Conservation (phyloP, 1,140 invertebrate genomes). For the Centruroides sculpturatus region DNA sequence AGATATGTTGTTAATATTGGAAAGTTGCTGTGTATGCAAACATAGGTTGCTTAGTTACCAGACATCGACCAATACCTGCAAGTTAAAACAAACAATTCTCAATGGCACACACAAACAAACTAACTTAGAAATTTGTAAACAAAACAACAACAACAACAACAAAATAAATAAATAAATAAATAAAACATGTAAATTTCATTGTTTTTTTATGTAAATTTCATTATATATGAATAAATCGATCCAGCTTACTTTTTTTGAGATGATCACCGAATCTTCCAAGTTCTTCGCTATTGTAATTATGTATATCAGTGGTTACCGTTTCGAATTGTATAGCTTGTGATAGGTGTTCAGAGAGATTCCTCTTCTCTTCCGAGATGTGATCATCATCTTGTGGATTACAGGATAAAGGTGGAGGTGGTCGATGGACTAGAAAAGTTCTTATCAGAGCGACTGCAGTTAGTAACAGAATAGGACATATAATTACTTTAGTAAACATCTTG, state of each 20-base stretch:
- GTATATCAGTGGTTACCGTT: slow-evolving; percentile 17
- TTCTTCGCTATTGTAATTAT: slow-evolving; percentile 14
- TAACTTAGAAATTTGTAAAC: background rate
- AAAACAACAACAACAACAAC: background rate
- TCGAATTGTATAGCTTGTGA: slow-evolving; percentile 16
- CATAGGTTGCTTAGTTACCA: too few relatives aligned
- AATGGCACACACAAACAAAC: background rate
- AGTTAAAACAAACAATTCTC: background rate
- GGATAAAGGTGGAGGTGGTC: too few relatives aligned
- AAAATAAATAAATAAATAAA: too few relatives aligned
- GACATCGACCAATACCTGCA: too few relatives aligned
- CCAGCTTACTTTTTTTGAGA: slow-evolving; percentile 17
- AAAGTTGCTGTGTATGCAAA: too few relatives aligned
- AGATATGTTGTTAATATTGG: too few relatives aligned
- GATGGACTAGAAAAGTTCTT: too few relatives aligned
- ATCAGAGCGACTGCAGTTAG: too few relatives aligned
- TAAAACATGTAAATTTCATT: background rate
- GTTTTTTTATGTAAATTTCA: background rate
- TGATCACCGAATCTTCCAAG: slow-evolving; percentile 14
- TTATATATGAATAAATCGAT: background rate
- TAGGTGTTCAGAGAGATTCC: slow-evolving; percentile 13
- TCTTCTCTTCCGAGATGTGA: slow-evolving; percentile 5
- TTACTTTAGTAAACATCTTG: too few relatives aligned
- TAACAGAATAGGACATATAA: too few relatives aligned
- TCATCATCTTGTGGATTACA: slow-evolving; percentile 2